Base-by-base conservation (phyloP, 2,888 invertebrate genomes). In the Chalcosyrphus nemorum region DNA sequence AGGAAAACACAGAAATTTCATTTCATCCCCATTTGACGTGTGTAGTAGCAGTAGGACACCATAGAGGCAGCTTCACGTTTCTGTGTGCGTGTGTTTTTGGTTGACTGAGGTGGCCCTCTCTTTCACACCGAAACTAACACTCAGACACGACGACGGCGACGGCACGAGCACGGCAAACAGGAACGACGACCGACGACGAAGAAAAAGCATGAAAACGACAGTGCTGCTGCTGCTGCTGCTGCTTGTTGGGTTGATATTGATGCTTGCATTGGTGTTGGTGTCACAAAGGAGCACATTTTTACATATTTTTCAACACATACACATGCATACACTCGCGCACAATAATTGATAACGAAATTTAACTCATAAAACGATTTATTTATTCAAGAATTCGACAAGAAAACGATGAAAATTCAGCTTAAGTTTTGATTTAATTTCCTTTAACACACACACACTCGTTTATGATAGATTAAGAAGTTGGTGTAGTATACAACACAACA, bases 231-330 rank as follows among this genome's bases (percentile, higher is more conserved):
- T 45, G 41, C 70, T 27, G 38, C 15, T 77, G 65, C 72, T n/a
- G n/a, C n/a, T n/a, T n/a, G n/a, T n/a, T n/a, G n/a, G n/a, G n/a
- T n/a, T n/a, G n/a, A n/a, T n/a, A n/a, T n/a, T n/a, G n/a, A n/a
- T 74, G 35, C 78, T 82, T 65, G 78, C 78, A 65, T 72, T 77
- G 65, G 78, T 78, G 35, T 82, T 82, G 72, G 78, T 82, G 72
- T 78, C 78, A 82, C 68, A 82, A 82, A 82, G 82, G 82, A 82
- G 72, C 78, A 78, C 82, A 82, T 82, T 82, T 76, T 82, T 50
- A 66, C 54, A 57, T 63, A 52, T 59, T 72, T 50, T 47, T n/a
- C n/a, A n/a, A n/a, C n/a, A n/a, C 1, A 13, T 47, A 56, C 43
- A 29, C 43, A 61, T 45, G 52, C 71, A 72, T 32, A 27, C 59